Evolutionary conservation across 2,888 invertebrate species (phyloP), one percentile per base, ranked within the genome.

Genomic region (Octonoba sinensis): DNA sequence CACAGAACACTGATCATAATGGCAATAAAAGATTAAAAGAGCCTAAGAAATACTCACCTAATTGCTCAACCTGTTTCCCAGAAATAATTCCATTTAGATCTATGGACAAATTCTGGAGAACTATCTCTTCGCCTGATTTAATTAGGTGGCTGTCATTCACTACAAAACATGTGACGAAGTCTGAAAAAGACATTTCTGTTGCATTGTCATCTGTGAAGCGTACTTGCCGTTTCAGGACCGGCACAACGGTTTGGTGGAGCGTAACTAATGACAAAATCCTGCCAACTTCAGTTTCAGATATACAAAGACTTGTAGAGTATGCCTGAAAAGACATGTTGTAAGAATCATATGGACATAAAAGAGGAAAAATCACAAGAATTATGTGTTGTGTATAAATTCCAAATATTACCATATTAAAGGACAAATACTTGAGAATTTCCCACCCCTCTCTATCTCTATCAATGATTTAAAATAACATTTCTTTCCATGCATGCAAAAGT

Each of bases 261-360:
- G 85, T 86, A 71, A 87, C 87, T 59, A 90, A 86, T 54, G 88
- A 88, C n/a, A 89, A 84, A 22, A 90, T 86, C 60, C 88, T 85
- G 13, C 88, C 86, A 15, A 89, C 86, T 86, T 90, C 90, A 64
- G 87, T 86, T 84, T 88, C 89, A 1, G 89, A 88, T 20, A 88
- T 84, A 71, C 87, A 86, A 22, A 88, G 82, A 22, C 86, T 85
- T 12, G 83, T 83, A 16, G 87, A 85, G 24, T 87, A 82, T 22
- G 85, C 83, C 86, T 87, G 75, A 20, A 76, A 74, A 36, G 2
- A 60, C 12, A 60, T 27, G 27, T 27, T 27, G 6, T 27, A 27
- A 3, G 8, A 51, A 51, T 51, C 8, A 51, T 51, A 3, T 51
- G 2, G 8, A n/a, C 2, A n/a, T 8, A 51, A 51, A 51, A n/a